phyloP scores from a whole-genome alignment of 2,888 invertebrate genomes.

The Seladonia tumulorum region DNA sequence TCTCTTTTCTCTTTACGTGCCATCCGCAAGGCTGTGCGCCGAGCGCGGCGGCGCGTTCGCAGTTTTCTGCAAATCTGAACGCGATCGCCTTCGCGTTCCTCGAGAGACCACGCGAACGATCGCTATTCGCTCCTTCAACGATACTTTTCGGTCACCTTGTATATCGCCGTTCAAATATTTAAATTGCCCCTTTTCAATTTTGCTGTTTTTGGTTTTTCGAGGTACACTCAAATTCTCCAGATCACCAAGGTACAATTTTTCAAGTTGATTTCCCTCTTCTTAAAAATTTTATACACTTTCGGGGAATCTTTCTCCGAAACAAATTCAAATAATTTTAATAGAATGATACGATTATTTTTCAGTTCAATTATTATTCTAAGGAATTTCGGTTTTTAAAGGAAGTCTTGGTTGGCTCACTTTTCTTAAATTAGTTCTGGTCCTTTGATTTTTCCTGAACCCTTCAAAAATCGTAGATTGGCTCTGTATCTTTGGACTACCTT shows the following conservation, averaged over 20 bases:
- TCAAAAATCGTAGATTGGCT: not conserved
- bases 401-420: no score
- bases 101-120: not conserved
- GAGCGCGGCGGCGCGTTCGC: not conserved
- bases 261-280: no score
- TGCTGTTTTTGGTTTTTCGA: no score
- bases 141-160: not conserved
- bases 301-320: no score
- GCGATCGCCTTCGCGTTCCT: not conserved
- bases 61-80: conserved; percentile 9
- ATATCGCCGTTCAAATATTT: not conserved
- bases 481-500: not conserved
- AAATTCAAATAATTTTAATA: no score
- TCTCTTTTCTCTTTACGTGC: conserved; percentile 63
- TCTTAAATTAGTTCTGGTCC: not conserved
- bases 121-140: not conserved
- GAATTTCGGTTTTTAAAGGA: no score
- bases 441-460: no score
- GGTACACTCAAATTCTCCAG: no score
- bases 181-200: not conserved
- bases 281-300: no score
- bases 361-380: no score
- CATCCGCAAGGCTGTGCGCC: not conserved
- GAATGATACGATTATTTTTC: no score
- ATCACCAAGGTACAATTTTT: no score